Base-by-base conservation (phyloP, 2,888 invertebrate genomes). In the Tridacna crocea region DNA sequence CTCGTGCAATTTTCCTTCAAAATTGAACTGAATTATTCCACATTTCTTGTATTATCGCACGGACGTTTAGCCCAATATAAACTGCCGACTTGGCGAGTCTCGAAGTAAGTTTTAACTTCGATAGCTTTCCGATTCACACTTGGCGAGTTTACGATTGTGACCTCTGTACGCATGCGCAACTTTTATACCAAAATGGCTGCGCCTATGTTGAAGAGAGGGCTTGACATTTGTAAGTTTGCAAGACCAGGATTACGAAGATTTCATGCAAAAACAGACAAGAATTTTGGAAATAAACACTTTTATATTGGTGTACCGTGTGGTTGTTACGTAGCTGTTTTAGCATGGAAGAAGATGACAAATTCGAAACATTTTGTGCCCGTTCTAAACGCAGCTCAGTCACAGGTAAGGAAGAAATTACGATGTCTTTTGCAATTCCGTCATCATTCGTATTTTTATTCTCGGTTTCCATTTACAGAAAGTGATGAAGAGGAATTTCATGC, bases 101-200 rank as follows among this genome's bases (percentile, higher is more conserved):
- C 36, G 8, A 36, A 13, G 51, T 51, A 13, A 51, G 15, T 13
- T 51, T 51, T 51, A 51, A 51, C 51, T 51, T 51, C 15, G 11
- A 15, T 13, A 15, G 51, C 15, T 51, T 51, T 51, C 15, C 51
- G 51, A 13, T 51, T 51, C 51, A 51, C 51, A n/a, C 61, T 22
- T 15, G 15, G 51, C 51, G 72, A 51, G 77, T 77, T 84, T 79
- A 84, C 63, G 79, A 80, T 72, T 75, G 83, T 13, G 61, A 83
- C 83, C 77, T 75, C n/a, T 73, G 11, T 72, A 82, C 82, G 82
- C 84, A 87, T 77, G 85, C 84, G 84, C 68, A 75, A 24, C 72
- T 27, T 12, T 3, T 26, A 73, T 55, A 26, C 26, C 68, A 85
- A 84, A 75, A 85, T 87, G 87, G 87, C 87, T 60, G 81, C 87